Evolutionary conservation across 2,113 vertebrate species (phyloP).

Genomic region (Oreochromis aureus): DNA sequence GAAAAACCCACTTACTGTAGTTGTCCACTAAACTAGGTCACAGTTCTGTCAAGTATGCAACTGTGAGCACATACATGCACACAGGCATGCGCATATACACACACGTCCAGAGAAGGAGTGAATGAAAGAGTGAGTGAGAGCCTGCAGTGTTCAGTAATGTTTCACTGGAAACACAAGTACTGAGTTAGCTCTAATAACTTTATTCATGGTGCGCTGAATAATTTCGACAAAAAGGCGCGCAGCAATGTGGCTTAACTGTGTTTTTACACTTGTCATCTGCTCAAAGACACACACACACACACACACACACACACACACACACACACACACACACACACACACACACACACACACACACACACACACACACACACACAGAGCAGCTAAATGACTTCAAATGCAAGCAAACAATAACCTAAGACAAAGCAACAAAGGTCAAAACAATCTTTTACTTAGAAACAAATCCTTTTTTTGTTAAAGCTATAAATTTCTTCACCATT

Average conservation of each 20-base stretch:
- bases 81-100: background rate
- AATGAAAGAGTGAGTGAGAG: background rate
- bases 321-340: background rate
- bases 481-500: background rate
- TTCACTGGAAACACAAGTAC: constrained; percentile 45
- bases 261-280: background rate
- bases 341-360: background rate
- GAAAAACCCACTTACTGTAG: constrained; percentile 71
- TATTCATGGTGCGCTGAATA: constrained; percentile 41
- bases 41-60: constrained; percentile 73
- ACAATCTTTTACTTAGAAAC: background rate
- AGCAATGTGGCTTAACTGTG: background rate
- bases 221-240: constrained; percentile 5
- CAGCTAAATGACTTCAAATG: background rate
- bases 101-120: constrained; percentile 25
- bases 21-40: constrained; percentile 73
- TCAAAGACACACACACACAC: background rate
- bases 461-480: background rate
- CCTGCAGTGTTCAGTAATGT: constrained; percentile 21
- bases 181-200: constrained; percentile 56
- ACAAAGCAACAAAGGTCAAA: background rate
- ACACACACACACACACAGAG: background rate
- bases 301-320: background rate
- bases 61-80: constrained; percentile 32
- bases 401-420: background rate